Conservation (phyloP, 1,140 invertebrate species). For the Pseudachorutes palmiensis region DNA sequence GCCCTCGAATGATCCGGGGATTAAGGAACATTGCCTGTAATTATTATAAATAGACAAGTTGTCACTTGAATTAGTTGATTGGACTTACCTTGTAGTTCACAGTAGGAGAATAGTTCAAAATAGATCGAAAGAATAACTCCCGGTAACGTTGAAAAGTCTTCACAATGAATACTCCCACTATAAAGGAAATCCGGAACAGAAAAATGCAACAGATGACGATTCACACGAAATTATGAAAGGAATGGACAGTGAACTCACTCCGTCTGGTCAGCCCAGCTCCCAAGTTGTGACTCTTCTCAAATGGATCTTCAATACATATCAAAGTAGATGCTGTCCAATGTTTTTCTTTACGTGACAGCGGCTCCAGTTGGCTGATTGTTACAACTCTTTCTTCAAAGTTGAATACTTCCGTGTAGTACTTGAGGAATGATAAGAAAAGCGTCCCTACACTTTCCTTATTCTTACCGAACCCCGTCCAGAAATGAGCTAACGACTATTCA, state of each 20-base stretch:
- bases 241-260: slow-evolving; percentile 45
- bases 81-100: background rate
- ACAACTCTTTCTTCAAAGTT: slow-evolving; percentile 50
- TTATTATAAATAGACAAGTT: background rate
- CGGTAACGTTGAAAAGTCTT: slow-evolving; percentile 48
- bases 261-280: slow-evolving; percentile 51
- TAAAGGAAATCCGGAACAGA: slow-evolving; percentile 39
- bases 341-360: slow-evolving; percentile 50
- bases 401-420: slow-evolving; percentile 53
- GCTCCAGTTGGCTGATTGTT: slow-evolving; percentile 47
- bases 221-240: background rate
- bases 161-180: slow-evolving; percentile 52
- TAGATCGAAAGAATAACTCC: slow-evolving; percentile 40
- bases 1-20: slow-evolving; percentile 19
- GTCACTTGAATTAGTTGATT: background rate
- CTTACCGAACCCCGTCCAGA: too few species aligned
- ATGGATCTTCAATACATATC: slow-evolving; percentile 58
- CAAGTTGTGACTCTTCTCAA: slow-evolving; percentile 54
- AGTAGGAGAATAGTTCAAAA: slow-evolving; percentile 10
- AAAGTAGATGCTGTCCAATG: slow-evolving; percentile 49
- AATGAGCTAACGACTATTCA: too few species aligned
- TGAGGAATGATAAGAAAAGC: slow-evolving; percentile 51
- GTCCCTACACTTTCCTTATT: slow-evolving; percentile 49
- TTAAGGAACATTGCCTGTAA: slow-evolving; percentile 23
- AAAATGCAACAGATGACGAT: background rate